These are phyloP conservation scores for Aphrophora alni DNA, from an alignment of 2,888 invertebrate species.

Conservation along the genomic window DNA sequence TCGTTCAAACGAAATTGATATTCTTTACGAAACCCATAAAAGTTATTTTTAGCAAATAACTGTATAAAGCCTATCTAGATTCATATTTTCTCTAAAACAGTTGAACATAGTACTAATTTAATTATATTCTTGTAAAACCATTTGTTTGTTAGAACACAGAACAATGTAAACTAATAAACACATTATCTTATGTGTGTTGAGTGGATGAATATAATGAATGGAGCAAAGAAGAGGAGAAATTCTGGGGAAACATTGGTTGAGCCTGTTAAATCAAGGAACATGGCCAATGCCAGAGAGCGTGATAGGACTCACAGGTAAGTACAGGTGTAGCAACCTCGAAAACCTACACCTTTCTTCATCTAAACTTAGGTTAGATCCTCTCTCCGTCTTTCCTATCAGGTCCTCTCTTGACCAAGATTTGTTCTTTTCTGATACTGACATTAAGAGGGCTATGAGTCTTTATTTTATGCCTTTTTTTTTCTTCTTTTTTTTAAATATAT, in stretches of 20 bases:
- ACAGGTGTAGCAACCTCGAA: too few relatives aligned
- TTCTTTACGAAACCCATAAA: too few relatives aligned
- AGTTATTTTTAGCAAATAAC: background rate
- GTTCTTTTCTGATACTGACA: too few relatives aligned
- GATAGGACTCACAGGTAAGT: slow-evolving; percentile 83
- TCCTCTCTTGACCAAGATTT: too few relatives aligned
- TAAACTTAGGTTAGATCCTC: slow-evolving; percentile 25
- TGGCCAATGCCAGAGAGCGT: slow-evolving; percentile 82
- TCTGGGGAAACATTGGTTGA: background rate
- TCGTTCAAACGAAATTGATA: too few relatives aligned
- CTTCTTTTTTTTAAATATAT: too few relatives aligned
- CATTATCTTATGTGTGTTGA: background rate
- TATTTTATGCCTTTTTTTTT: too few relatives aligned
- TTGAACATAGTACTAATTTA: background rate
- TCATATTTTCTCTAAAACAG: too few relatives aligned
- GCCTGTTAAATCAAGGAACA: slow-evolving; percentile 58
- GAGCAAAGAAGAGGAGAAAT: slow-evolving; percentile 12
- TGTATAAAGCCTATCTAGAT: too few relatives aligned
- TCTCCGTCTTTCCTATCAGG: too few relatives aligned
- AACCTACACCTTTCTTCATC: slow-evolving; percentile 47
- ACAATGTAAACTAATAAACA: background rate
- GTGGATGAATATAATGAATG: background rate
- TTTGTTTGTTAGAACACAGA: background rate
- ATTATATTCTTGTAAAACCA: background rate
- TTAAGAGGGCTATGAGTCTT: background rate